A percentile compares a stretch with the other conserved stretches of the same genome.
phyloP scores from a whole-genome alignment of 2,888 invertebrate species.

The Resseliella maxima region DNA sequence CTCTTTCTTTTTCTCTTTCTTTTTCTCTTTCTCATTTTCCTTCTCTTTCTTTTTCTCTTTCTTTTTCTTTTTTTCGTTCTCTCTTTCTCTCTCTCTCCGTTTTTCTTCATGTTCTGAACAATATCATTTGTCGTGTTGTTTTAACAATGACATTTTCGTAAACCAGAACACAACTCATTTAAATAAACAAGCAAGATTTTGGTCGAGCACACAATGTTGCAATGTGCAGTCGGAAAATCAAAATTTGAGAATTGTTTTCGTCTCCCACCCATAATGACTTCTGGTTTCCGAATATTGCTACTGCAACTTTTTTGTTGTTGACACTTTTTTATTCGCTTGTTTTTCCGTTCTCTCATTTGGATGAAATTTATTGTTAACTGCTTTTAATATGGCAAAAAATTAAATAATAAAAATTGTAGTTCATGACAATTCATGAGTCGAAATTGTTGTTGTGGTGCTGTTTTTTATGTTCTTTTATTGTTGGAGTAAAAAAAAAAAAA shows the following conservation, averaged over 20 bases:
- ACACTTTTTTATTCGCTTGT: too few species aligned
- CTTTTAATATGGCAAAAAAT: not conserved
- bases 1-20: not conserved
- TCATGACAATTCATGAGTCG: not conserved
- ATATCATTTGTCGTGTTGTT: not conserved
- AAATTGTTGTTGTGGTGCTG: not conserved
- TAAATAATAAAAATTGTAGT: not conserved
- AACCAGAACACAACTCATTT: slow-evolving; percentile 28
- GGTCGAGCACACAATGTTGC: not conserved
- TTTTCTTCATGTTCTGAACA: not conserved
- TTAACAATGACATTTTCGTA: not conserved
- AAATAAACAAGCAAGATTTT: slow-evolving; percentile 21
- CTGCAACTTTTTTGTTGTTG: not conserved
- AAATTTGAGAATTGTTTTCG: slow-evolving; percentile 31
- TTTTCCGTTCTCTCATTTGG: not conserved
- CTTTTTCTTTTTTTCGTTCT: not conserved
- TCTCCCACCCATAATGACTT: slow-evolving; percentile 3
- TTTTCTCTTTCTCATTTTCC: too few species aligned
- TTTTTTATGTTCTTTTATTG: not conserved
- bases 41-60: too few species aligned
- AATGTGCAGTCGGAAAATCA: not conserved
- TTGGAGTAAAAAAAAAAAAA: not conserved
- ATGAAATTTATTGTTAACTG: not conserved
- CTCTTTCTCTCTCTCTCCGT: not conserved
- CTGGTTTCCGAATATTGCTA: not conserved